A percentile compares a stretch with the other conserved stretches of the same genome.
Evolutionary conservation across 2,797 vertebrate species (phyloP).

Genomic region (Chanos chanos): DNA sequence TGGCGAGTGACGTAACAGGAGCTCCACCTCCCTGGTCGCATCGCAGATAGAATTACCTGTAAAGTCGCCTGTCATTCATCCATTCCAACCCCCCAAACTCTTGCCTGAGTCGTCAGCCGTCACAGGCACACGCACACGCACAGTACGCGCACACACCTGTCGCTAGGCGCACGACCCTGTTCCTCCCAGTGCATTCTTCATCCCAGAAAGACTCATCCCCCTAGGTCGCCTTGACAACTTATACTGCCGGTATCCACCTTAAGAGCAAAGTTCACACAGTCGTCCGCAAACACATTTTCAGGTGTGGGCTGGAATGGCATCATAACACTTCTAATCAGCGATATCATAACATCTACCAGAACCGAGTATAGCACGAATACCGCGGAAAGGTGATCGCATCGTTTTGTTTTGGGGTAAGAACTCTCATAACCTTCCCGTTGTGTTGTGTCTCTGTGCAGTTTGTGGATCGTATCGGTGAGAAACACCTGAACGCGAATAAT

Average conservation of each 20-base stretch:
- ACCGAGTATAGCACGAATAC: too few relatives aligned
- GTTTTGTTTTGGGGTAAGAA: too few relatives aligned
- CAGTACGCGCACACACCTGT: constrained; percentile 22
- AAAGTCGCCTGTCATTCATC: constrained; percentile 51
- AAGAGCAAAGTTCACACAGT: constrained; percentile 23
- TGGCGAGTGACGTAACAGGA: not conserved
- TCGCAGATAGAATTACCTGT: constrained; percentile 59
- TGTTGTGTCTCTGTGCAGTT: too few relatives aligned
- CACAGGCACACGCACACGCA: too few relatives aligned
- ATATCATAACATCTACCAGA: too few relatives aligned
- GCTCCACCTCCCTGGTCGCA: constrained; percentile 53
- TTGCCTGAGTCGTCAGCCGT: too few relatives aligned
- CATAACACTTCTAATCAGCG: too few relatives aligned
- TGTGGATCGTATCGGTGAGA: too few relatives aligned
- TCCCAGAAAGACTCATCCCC: not conserved
- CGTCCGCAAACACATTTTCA: constrained; percentile 2
- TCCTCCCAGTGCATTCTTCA: not conserved
- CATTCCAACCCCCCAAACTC: constrained; percentile 14
- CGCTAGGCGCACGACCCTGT: not conserved
- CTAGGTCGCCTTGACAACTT: not conserved
- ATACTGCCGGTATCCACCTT: not conserved
- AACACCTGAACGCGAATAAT: too few relatives aligned
- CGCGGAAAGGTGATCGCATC: too few relatives aligned
- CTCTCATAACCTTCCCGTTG: too few relatives aligned
- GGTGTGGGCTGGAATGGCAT: constrained; percentile 14